A percentile compares a stretch with the other conserved stretches of the same genome.
These are phyloP conservation scores for Hippoglossus stenolepis DNA, from an alignment of 2,113 vertebrate species.

Conservation along the genomic window DNA sequence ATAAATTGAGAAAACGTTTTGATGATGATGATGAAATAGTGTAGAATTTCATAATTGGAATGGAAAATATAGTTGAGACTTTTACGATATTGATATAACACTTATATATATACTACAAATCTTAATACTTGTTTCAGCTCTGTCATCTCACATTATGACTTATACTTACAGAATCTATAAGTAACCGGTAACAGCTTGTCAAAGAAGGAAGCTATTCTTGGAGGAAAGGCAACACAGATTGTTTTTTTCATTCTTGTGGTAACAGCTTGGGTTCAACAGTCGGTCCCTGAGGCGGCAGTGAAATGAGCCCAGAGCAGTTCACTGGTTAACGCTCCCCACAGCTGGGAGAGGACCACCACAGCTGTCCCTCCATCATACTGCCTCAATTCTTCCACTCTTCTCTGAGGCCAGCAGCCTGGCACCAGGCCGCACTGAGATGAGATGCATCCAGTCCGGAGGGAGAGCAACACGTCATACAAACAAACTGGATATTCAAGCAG, in stretches of 20 bases:
- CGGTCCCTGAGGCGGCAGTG: slow-evolving; percentile 50
- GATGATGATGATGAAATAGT: too few species aligned
- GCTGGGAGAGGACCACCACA: slow-evolving; percentile 59
- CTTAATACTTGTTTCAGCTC: neutral
- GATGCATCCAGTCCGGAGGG: slow-evolving; percentile 38
- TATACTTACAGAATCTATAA: neutral
- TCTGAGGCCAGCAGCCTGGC: slow-evolving; percentile 35
- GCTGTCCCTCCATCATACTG: slow-evolving; percentile 60
- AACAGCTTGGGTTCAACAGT: slow-evolving; percentile 61
- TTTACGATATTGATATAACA: too few species aligned
- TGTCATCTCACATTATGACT: neutral
- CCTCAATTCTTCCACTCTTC: slow-evolving; percentile 44
- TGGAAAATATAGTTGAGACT: too few species aligned
- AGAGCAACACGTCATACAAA: slow-evolving; percentile 54
- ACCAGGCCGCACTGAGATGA: slow-evolving; percentile 28
- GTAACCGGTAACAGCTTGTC: neutral
- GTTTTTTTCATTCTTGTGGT: slow-evolving; percentile 27
- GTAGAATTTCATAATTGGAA: too few species aligned
- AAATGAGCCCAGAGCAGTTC: slow-evolving; percentile 53
- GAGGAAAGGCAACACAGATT: slow-evolving; percentile 19
- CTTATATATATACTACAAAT: too few species aligned
- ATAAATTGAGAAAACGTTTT: too few species aligned
- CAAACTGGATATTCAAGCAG: slow-evolving; percentile 48
- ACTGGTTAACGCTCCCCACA: slow-evolving; percentile 57
- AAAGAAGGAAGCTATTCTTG: neutral